Base-by-base conservation (phyloP, 2,888 invertebrate species). In the Augiades crinisus region DNA sequence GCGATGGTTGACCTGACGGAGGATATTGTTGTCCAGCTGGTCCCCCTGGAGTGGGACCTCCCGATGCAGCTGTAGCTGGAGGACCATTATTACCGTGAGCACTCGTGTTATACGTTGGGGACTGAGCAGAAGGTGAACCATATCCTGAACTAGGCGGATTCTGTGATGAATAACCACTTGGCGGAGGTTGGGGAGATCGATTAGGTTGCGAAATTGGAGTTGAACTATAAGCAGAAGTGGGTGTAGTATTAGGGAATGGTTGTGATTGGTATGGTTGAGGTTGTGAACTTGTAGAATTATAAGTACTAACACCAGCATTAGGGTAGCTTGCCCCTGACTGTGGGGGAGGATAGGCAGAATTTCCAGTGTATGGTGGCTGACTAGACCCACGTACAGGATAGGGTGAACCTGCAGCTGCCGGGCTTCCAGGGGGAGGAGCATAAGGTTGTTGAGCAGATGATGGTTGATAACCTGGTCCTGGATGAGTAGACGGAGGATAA, bases 1-100 rank as follows among this genome's bases (percentile, higher is more conserved):
- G 91, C 7, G 91, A 90, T n/a, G 91, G 91, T 65, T 93, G 93
- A 2, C 92, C 91, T 43, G 92, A 82, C 22, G 92, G 91, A 49
- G 93, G 92, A 64, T 92, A 93, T 63, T 91, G 91, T 59, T 93
- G 93, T 43, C 91, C 91, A 30, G 93, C 92, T 44, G 92, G 81
- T 77, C 82, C 85, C 40, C 77, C 78, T 10, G 79, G 71, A 14
- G 93, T 79, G 1, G 91, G 80, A 4, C 78, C 80, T n/a, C 83
- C 88, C 4, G 91, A 81, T 3, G 91, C 79, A 3, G 82, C 88
- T 16, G 91, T 90, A 7, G 90, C 70, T 33, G 87, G 81, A 7
- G 86, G 90, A 3, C 81, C 84, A 57, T 89, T 91, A 67, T 82
- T 91, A 21, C 83, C 81, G 65, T 89, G 92, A 21, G 91, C 78